Base-by-base conservation (phyloP, 2,113 vertebrate genomes). In the Melanostigma gelatinosum region DNA sequence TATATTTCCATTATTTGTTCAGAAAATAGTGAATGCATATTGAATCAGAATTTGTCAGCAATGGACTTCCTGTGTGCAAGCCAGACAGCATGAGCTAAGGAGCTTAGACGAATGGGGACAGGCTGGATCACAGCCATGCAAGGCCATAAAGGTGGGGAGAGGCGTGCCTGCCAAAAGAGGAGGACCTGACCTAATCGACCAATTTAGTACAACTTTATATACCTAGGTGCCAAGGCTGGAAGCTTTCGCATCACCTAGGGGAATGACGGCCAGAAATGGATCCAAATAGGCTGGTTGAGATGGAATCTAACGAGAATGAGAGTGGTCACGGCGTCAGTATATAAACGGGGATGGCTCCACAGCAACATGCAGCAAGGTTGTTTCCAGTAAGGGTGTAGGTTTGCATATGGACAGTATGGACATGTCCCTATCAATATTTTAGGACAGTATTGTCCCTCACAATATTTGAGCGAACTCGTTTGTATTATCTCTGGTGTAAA, bases 71-170 rank as follows among this genome's bases (percentile, higher is more conserved):
- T 46, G 24, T 61, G 50, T 66, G n/a, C 10, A 72, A 48, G 29
- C 29, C 60, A 64, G 63, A 24, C 66, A 55, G 69, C 57, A 40
- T n/a, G 44, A 77, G 61, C 72, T 67, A 75, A 74, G 78, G 13
- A 82, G 77, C 74, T 73, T 16, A 66, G 70, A 85, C 79, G 87
- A 85, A 87, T 90, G 88, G 84, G 70, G 78, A 57, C 44, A 50
- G 73, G 44, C 68, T 91, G 84, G 85, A 90, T 72, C 48, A 38
- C 66, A 71, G 80, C 84, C 87, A 88, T 72, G 48, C 40, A n/a
- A 72, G 57, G 72, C 80, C 81, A 79, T 54, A 63, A 69, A 89
- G 85, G 78, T 87, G 66, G 79, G 42, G 48, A 77, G 61, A 78
- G 50, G 85, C 77, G 38, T 27, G 44, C 27, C 69, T 65, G 75